phyloP scores from a whole-genome alignment of 2,113 vertebrate species.

The Xiphias gladius region DNA sequence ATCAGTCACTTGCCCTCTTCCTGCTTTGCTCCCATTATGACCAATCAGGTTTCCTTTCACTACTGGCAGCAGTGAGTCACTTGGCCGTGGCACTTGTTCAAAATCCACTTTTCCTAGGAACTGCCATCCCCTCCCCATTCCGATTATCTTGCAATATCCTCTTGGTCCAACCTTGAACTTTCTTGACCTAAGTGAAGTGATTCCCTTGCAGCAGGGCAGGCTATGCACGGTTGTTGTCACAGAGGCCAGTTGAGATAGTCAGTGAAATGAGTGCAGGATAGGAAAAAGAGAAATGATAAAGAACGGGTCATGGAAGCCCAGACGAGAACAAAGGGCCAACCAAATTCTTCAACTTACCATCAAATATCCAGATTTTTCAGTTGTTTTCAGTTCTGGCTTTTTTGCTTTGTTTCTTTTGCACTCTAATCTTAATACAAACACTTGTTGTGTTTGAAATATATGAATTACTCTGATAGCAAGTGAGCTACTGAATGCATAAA shows the following conservation, averaged over 20 bases:
- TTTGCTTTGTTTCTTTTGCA: slow-evolving; percentile 2
- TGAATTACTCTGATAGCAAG: slow-evolving; percentile 9
- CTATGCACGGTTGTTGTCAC: slow-evolving; percentile 23
- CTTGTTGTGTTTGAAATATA: slow-evolving; percentile 18
- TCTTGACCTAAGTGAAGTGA: slow-evolving; percentile 61
- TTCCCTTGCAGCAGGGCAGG: slow-evolving; percentile 33
- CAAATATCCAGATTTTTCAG: neutral
- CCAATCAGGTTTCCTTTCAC: slow-evolving; percentile 83
- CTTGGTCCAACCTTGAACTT: slow-evolving; percentile 75
- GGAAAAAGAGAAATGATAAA: slow-evolving; percentile 17
- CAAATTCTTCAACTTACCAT: slow-evolving; percentile 1
- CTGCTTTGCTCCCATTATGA: slow-evolving; percentile 74
- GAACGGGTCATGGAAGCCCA: neutral
- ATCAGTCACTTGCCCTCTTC: slow-evolving; percentile 84
- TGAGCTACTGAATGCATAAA: slow-evolving; percentile 8
- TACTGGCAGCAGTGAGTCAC: slow-evolving; percentile 79
- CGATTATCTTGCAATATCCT: slow-evolving; percentile 76
- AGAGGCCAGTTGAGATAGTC: slow-evolving; percentile 24
- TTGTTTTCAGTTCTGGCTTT: slow-evolving; percentile 7
- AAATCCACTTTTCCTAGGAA: slow-evolving; percentile 80
- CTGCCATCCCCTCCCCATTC: slow-evolving; percentile 57
- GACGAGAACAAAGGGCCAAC: slow-evolving; percentile 1
- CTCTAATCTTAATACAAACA: slow-evolving; percentile 1
- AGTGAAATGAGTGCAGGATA: slow-evolving; percentile 34
- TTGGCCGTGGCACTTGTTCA: slow-evolving; percentile 65